These are phyloP conservation scores for Drosophila yooni DNA, from an alignment of 2,888 invertebrate genomes.

Conservation along the genomic window DNA sequence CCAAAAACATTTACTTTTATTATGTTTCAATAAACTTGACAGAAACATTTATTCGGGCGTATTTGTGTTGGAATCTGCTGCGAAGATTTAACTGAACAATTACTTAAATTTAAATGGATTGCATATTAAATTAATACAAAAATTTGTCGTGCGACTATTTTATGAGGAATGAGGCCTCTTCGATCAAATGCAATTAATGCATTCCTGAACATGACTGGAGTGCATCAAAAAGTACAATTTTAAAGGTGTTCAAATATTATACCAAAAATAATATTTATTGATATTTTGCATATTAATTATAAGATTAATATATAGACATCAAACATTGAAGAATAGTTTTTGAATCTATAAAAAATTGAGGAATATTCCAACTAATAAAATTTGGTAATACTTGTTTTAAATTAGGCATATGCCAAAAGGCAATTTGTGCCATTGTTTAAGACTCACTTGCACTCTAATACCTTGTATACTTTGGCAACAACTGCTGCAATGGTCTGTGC, in stretches of 20 bases:
- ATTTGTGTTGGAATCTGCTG: neutral
- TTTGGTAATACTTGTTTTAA: neutral
- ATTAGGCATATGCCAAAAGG: neutral
- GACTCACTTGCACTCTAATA: neutral
- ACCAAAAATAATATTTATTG: neutral
- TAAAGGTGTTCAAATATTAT: neutral
- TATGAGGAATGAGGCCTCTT: neutral
- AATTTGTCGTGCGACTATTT: neutral
- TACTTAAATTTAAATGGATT: neutral
- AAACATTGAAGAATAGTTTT: neutral
- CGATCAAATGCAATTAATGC: neutral
- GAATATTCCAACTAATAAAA: neutral
- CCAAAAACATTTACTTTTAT: neutral
- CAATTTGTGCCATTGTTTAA: neutral
- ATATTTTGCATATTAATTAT: neutral
- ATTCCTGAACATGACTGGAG: neutral
- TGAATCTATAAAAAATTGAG: too few species aligned
- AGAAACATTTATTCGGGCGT: neutral
- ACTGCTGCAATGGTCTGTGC: conserved; percentile 21
- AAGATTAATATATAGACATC: neutral
- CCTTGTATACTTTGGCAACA: conserved; percentile 10
- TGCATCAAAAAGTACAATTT: neutral
- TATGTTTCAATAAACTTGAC: neutral
- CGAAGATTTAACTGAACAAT: neutral
- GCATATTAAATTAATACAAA: neutral